Conservation (phyloP, 2,113 vertebrate species). For the Trochalopteron elliotii region DNA sequence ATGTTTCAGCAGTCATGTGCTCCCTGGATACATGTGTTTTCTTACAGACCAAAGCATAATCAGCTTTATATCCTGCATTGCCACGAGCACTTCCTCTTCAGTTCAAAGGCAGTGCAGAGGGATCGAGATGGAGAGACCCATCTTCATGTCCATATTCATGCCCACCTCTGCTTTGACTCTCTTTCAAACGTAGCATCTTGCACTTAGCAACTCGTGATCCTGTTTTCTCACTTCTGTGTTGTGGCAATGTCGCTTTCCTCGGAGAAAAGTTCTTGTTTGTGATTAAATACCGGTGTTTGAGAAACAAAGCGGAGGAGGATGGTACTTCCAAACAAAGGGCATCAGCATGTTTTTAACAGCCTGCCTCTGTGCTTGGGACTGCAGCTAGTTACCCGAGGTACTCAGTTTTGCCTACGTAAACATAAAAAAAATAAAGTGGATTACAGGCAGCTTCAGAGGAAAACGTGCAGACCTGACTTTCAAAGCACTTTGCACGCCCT, state of each 20-base stretch:
- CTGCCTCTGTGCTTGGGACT: background rate
- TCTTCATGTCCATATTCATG: conserved; percentile 28
- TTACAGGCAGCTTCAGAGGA: background rate
- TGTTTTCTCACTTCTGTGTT: background rate
- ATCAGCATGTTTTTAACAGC: background rate
- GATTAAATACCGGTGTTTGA: background rate
- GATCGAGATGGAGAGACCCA: background rate
- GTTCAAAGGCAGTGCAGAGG: conserved; percentile 43
- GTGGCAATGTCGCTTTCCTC: background rate
- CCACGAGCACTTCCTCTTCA: conserved; percentile 54
- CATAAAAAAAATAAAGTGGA: background rate
- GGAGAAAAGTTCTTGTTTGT: background rate
- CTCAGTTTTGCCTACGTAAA: background rate
- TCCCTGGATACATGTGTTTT: conserved; percentile 14
- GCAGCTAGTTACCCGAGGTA: background rate
- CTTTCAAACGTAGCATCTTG: background rate
- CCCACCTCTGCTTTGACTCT: conserved; percentile 10
- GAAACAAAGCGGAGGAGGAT: background rate
- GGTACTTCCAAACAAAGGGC: background rate
- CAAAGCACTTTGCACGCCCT: background rate
- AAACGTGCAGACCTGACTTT: background rate
- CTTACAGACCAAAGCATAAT: background rate
- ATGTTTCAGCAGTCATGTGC: conserved; percentile 31
- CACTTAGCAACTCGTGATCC: background rate
- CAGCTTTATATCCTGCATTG: conserved; percentile 51